phyloP scores from a whole-genome alignment of 2,113 vertebrate genomes.

The Dicentrarchus labrax region DNA sequence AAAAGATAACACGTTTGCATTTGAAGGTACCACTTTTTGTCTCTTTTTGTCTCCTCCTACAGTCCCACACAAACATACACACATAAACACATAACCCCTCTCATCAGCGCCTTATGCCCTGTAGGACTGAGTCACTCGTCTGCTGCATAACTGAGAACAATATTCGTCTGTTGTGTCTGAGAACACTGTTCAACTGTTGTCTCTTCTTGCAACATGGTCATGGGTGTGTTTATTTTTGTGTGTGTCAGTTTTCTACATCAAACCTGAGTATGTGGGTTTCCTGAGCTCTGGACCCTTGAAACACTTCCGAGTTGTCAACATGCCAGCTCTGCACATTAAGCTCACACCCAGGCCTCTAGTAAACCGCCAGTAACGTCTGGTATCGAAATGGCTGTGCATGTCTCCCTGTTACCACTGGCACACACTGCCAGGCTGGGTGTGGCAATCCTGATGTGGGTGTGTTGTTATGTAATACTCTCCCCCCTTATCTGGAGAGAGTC shows the following conservation, averaged over 20 bases:
- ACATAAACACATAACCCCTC: slow-evolving; percentile 1
- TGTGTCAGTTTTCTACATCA: not conserved
- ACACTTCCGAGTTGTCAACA: slow-evolving; percentile 16
- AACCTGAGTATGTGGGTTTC: slow-evolving; percentile 21
- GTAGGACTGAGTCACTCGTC: slow-evolving; percentile 56
- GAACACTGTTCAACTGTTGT: slow-evolving; percentile 55
- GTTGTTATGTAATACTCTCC: not conserved
- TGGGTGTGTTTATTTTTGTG: slow-evolving; percentile 11
- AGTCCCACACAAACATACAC: not conserved
- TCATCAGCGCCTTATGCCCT: slow-evolving; percentile 9
- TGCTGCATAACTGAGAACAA: slow-evolving; percentile 56
- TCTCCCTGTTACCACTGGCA: not conserved
- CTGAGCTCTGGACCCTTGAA: slow-evolving; percentile 26
- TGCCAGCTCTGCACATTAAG: slow-evolving; percentile 12
- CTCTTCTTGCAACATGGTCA: slow-evolving; percentile 29
- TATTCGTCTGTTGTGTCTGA: slow-evolving; percentile 67
- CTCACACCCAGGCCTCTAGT: slow-evolving; percentile 13
- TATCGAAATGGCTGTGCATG: not conserved
- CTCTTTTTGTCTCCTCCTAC: slow-evolving; percentile 22
- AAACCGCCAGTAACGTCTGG: not conserved
- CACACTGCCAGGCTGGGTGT: slow-evolving; percentile 1
- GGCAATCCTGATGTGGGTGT: not conserved
- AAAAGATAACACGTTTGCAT: slow-evolving; percentile 28
- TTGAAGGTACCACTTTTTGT: slow-evolving; percentile 38
- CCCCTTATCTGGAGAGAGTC: not conserved